Evolutionary conservation across 2,113 vertebrate species (phyloP).

Genomic region (Oostethus manadensis): DNA sequence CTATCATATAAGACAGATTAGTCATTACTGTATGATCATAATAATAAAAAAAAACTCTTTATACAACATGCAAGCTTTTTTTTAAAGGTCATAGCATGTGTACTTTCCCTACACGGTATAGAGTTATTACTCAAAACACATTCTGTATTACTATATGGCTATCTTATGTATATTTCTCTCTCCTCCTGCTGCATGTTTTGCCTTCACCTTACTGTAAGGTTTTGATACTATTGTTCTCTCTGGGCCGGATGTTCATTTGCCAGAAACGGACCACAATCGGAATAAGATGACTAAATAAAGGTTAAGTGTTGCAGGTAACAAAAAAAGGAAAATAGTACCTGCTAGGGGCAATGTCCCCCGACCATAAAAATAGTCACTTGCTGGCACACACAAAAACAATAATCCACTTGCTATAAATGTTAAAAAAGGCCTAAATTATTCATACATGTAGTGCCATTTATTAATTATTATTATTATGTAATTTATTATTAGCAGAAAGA

Average conservation of each 20-base stretch:
- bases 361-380: no score
- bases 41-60: neutral
- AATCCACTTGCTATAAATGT: no score
- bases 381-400: no score
- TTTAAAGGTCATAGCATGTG: neutral
- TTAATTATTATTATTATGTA: no score
- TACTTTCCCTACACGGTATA: neutral
- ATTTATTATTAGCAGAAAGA: no score
- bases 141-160: neutral
- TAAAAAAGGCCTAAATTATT: no score
- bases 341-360: no score
- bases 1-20: neutral
- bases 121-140: neutral
- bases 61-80: neutral
- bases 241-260: slow-evolving; percentile 43
- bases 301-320: slow-evolving; percentile 39
- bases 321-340: neutral
- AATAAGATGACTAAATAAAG: slow-evolving; percentile 54
- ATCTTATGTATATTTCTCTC: neutral
- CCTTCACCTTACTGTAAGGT: slow-evolving; percentile 18
- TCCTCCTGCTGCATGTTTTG: neutral
- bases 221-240: slow-evolving; percentile 32
- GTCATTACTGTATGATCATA: neutral
- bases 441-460: no score
- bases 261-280: slow-evolving; percentile 45